Conservation (phyloP, 1,140 invertebrate species). For the Goniozus legneri region DNA sequence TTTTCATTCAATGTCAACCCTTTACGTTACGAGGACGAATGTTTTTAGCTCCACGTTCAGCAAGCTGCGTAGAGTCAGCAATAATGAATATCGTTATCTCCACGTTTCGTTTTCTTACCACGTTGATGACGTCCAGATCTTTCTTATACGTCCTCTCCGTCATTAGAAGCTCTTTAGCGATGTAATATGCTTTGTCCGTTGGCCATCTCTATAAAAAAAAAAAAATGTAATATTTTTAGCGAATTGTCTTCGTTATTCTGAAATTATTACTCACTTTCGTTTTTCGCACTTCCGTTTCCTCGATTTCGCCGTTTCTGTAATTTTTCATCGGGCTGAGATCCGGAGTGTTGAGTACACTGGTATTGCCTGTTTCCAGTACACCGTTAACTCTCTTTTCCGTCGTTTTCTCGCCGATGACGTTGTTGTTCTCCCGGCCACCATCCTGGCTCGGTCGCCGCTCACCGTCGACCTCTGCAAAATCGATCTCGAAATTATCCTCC, state of each 20-base stretch:
- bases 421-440: constrained; percentile 8
- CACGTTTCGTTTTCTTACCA: too few species aligned
- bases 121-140: constrained; percentile 87
- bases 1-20: too few species aligned
- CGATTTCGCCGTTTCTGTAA: constrained; percentile 35
- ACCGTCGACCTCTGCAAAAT: constrained; percentile 37
- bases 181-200: constrained; percentile 83
- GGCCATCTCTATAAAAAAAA: constrained; percentile 60
- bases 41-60: too few species aligned
- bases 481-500: not conserved
- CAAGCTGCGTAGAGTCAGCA: not conserved
- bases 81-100: not conserved
- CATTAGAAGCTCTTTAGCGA: constrained; percentile 92
- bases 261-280: constrained; percentile 32
- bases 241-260: not conserved
- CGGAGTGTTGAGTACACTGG: constrained; percentile 32
- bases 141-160: constrained; percentile 94
- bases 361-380: constrained; percentile 22
- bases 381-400: constrained; percentile 34
- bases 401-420: constrained; percentile 20
- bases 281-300: constrained; percentile 34
- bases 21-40: too few species aligned
- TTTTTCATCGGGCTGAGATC: constrained; percentile 40
- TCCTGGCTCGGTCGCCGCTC: constrained; percentile 21
- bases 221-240: constrained; percentile 1